Conservation (phyloP, 2,888 invertebrate genomes). For the Bombyx huttoni region DNA sequence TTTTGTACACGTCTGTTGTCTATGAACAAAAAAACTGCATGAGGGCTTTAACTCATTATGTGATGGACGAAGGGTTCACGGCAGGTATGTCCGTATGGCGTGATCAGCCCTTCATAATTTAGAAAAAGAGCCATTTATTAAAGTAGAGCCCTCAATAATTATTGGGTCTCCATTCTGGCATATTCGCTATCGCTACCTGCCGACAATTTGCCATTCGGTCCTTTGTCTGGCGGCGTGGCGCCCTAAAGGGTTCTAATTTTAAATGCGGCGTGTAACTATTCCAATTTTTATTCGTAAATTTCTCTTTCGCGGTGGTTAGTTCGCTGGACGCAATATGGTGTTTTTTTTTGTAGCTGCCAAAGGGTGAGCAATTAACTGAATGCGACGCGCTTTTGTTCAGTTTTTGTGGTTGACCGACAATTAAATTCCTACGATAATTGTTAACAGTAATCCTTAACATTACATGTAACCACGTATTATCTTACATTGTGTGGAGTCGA, state of each 20-base stretch:
- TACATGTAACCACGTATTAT: conserved; percentile 8
- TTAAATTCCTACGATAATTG: conserved; percentile 16
- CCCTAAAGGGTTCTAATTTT: conserved; percentile 72
- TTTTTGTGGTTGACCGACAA: conserved; percentile 51
- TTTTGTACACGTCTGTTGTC: background rate
- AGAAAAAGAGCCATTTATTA: conserved; percentile 71
- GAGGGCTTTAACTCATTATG: conserved; percentile 47
- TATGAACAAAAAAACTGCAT: conserved; percentile 28
- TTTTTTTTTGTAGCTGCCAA: conserved; percentile 43
- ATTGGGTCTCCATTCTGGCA: conserved; percentile 57
- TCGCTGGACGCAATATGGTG: conserved; percentile 69
- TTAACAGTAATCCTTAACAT: background rate
- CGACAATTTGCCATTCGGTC: conserved; percentile 67
- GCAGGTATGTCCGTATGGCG: conserved; percentile 70
- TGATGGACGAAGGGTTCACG: conserved; percentile 50
- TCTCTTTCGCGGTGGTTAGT: conserved; percentile 68
- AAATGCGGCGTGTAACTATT: conserved; percentile 70
- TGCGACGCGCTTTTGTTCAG: conserved; percentile 48
- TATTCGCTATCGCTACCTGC: conserved; percentile 73
- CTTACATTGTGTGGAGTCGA: conserved; percentile 4
- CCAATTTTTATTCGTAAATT: conserved; percentile 62
- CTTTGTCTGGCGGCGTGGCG: conserved; percentile 71
- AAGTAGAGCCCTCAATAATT: conserved; percentile 66
- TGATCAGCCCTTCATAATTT: conserved; percentile 64
- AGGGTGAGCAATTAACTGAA: conserved; percentile 64